phyloP scores from a whole-genome alignment of 2,797 vertebrate species.

The Oryzias sinensis region DNA sequence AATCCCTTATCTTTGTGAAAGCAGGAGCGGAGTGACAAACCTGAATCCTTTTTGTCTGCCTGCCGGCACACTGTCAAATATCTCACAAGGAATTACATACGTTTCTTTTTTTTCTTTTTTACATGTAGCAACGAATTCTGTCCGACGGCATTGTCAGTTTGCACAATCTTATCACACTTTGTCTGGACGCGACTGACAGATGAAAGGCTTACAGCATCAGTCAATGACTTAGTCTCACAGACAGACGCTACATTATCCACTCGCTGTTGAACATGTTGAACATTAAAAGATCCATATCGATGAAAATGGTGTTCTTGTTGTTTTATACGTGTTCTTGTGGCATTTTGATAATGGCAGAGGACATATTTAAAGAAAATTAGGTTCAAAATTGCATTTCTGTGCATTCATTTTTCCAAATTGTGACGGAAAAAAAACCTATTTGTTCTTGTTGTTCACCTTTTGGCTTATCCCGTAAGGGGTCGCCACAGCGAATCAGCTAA shows the following conservation, averaged over 20 bases:
- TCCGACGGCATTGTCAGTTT: conserved; percentile 15
- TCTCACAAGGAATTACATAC: conserved; percentile 52
- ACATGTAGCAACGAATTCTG: conserved; percentile 29
- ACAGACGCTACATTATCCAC: neutral
- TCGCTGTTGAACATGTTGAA: too few species aligned
- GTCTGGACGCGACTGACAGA: conserved; percentile 18
- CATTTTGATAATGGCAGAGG: too few species aligned
- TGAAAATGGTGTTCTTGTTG: too few species aligned
- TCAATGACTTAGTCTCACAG: conserved; percentile 14
- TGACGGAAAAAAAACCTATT: too few species aligned
- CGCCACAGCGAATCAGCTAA: too few species aligned
- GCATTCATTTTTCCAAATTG: too few species aligned
- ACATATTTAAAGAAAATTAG: too few species aligned
- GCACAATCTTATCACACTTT: conserved; percentile 45
- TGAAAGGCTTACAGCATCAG: conserved; percentile 7
- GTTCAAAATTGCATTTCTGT: too few species aligned
- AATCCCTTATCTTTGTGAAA: conserved; percentile 47
- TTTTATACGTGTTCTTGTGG: too few species aligned
- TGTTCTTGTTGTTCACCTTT: too few species aligned
- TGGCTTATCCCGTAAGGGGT: too few species aligned
- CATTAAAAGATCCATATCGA: too few species aligned
- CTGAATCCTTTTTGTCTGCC: conserved; percentile 45
- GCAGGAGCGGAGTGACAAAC: conserved; percentile 45
- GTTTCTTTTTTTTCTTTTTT: conserved; percentile 48
- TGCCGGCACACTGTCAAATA: conserved; percentile 43